Base-by-base conservation (phyloP, 2,797 vertebrate species). In the Numenius phaeopus region DNA sequence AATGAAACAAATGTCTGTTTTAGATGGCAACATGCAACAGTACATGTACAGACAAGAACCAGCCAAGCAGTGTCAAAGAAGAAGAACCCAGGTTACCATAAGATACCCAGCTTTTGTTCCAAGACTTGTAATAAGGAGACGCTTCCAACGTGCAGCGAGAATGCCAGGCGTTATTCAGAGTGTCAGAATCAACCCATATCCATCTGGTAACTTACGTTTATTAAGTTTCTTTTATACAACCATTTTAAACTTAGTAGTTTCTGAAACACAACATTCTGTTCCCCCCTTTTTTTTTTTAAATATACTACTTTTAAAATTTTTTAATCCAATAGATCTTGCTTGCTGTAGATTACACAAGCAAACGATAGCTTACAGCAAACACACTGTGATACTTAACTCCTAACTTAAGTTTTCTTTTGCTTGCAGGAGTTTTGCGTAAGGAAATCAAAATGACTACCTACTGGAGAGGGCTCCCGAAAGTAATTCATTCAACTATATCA, bases 1-100 rank as follows among this genome's bases (percentile, higher is more conserved):
- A 46, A 23, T 62, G 40, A 73, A 86, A 75, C 44, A 42, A 83
- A 59, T 2, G 14, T 79, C 75, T 81, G 3, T 19, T 54, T 21
- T 30, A 99, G 99, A 99, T 46, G 99, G 99, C 66, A 82, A 87
- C 14, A 97, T 99, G 82, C 99, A 99, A 96, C 99, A 98, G 96
- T 99, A 99, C 2, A 98, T 98, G 42, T 99, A 99, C 92, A 98
- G 98, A 96, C 98, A 98, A 97, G 99, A 96, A 96, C 98, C 98
- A 85, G 72, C 77, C 85, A 98, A 8, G 77, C 98, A 97, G 66
- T 99, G 99, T 52, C 94, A 97, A 14, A 98, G 95, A 37, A 98
- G 95, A 91, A 98, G 95, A 91, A 91, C 89, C 30, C 96, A 18
- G 14, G 57, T 97, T 29, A 94, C 88, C 26, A 16, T 98, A 32